Evolutionary conservation across 1,140 invertebrate species (phyloP), one percentile per base, ranked within the genome.

Genomic region (Nasonia longicornis): DNA sequence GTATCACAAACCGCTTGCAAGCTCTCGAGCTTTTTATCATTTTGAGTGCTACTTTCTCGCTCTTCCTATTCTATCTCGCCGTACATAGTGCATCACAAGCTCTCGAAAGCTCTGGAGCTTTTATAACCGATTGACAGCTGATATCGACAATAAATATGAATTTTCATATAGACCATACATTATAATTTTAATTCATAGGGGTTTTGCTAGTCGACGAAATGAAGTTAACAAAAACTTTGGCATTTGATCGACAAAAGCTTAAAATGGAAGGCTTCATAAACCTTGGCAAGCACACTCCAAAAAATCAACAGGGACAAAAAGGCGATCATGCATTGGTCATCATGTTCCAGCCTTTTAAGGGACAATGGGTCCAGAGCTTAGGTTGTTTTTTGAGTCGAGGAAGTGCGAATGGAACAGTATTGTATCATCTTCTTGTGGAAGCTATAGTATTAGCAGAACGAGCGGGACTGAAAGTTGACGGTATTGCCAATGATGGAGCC

Each of bases 291-390:
- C 80, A 85, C 48, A 87, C 86, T 16, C 84, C 85, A 73, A 20
- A 83, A 6, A 16, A 84, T 42, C 79, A 85, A 74, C 79, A 79
- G 78, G 82, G 82, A 70, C 75, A 70, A 69, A 75, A 64, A 74
- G 86, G 82, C 38, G 84, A 88, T 76, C 87, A 87, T 80, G 85
- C 82, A 6, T 52, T 87, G 14, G 85, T 87, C 0, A 67, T 87
- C 0, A 85, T 87, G 85, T 87, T 85, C 67, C 86, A 87, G 72
- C 85, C 84, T 31, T 87, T 87, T 77, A 72, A 73, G 42, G 85
- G 85, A 69, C 58, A 70, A 58, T 85, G 84, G 83, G 72, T 86
- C 11, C 86, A 88, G 74, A 79, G 83, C 16, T 20, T 87, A 14
- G 84, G 80, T 12, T 83, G 73, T 52, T 87, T 87, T 80, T 71